Conservation (phyloP, 2,797 vertebrate genomes). For the Remorina albescens region DNA sequence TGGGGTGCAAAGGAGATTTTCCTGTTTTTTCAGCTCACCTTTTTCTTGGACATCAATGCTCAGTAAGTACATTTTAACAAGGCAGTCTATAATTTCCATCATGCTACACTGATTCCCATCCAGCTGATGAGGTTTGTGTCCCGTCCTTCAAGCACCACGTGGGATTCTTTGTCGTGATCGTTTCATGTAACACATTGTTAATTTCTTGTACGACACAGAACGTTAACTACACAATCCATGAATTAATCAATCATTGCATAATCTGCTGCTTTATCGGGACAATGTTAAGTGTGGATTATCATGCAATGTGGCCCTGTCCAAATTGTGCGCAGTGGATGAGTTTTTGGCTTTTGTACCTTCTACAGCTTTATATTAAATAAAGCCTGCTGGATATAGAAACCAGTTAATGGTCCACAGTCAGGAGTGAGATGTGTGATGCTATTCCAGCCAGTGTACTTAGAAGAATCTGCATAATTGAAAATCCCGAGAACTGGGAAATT, state of each 20-base stretch:
- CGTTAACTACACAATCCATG: constrained; percentile 6
- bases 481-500: constrained; percentile 27
- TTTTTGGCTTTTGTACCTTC: constrained; percentile 22
- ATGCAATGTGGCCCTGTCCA: constrained; percentile 14
- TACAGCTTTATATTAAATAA: constrained; percentile 21
- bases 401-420: constrained; percentile 25
- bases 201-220: neutral
- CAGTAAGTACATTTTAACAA: neutral
- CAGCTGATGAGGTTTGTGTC: neutral
- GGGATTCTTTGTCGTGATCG: neutral
- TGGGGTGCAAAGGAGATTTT: neutral
- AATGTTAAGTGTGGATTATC: neutral
- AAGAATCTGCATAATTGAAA: constrained; percentile 58
- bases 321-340: constrained; percentile 17
- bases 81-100: neutral
- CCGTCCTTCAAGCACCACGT: too few species aligned
- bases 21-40: neutral
- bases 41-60: neutral
- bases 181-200: neutral
- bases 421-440: constrained; percentile 23
- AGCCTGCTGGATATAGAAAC: constrained; percentile 19
- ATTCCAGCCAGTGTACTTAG: constrained; percentile 30
- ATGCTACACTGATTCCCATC: neutral
- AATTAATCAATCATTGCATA: constrained; percentile 14
- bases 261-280: constrained; percentile 7